These are phyloP conservation scores for Etheostoma spectabile DNA, from an alignment of 2,113 vertebrate species.

Conservation along the genomic window DNA sequence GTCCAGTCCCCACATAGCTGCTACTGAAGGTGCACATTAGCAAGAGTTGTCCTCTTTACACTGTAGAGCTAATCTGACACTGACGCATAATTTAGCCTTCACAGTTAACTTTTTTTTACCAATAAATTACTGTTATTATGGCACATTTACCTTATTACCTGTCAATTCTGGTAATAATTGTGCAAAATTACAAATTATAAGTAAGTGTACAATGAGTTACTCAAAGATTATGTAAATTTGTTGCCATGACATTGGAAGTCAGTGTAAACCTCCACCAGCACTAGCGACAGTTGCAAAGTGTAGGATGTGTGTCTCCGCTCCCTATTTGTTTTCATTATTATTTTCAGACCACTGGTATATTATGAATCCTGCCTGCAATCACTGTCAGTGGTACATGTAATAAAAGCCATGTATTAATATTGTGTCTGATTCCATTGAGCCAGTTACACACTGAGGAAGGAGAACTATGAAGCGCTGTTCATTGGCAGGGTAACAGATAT, in stretches of 20 bases:
- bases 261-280: constrained; percentile 4
- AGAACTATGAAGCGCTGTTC: constrained; percentile 50
- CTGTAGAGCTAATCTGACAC: neutral
- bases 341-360: constrained; percentile 22
- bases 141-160: neutral
- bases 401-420: constrained; percentile 71
- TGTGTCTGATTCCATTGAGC: constrained; percentile 53
- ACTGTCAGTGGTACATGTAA: constrained; percentile 54
- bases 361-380: constrained; percentile 51
- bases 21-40: neutral
- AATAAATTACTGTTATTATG: neutral
- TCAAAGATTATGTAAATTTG: neutral
- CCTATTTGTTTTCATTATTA: constrained; percentile 66
- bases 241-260: constrained; percentile 1
- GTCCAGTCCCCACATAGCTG: neutral
- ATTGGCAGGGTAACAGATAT: constrained; percentile 57
- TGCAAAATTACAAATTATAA: neutral
- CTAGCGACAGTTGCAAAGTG: constrained; percentile 3
- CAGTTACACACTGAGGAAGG: constrained; percentile 29
- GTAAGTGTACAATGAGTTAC: neutral
- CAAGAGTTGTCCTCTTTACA: neutral
- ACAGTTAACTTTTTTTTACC: neutral
- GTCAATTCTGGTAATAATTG: neutral
- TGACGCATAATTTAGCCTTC: neutral
- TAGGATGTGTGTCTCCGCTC: constrained; percentile 19